Base-by-base conservation (phyloP, 2,888 invertebrate species). In the Xanthorhoe designata region DNA sequence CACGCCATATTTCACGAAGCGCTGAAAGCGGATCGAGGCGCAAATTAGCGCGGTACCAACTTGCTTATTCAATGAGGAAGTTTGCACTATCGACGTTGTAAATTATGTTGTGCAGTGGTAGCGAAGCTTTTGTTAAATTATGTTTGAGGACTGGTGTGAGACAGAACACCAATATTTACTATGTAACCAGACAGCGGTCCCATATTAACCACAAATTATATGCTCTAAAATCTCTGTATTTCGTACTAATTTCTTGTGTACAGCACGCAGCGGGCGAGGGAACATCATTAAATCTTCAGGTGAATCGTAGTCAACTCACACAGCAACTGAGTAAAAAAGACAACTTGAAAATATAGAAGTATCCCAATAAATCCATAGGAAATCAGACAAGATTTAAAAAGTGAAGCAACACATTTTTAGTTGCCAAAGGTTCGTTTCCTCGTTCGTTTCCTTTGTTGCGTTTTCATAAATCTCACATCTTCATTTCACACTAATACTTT, bases 11-110 rank as follows among this genome's bases (percentile, higher is more conserved):
- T 32, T 47, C 47, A 53, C 35, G 18, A 17, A n/a, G 55, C 54
- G 61, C 38, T 55, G 55, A 42, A 42, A 56, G 32, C 29, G 35
- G 56, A 51, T 17, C 35, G 18, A 50, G 51, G 32, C 19, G 55
- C 49, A 35, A 59, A 64, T 59, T 54, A 59, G 38, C 62, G 51
- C 50, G 29, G 56, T 62, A 51, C 50, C 29, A 62, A 62, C 42
- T 56, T 62, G 19, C 50, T 62, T 56, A 56, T 56, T 62, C 17
- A 62, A 56, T 38, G 62, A 51, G 56, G 56, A 62, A 62, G 56
- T 56, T 62, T 51, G 51, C 56, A 56, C 51, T 54, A 54, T 51
- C 42, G 51, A 60, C 47, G 61, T 19, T 29, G 18, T 45, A 54
- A 47, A 61, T 49, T 47, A 18, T 54, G 49, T 35, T 47, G 35